Conservation (phyloP, 2,797 vertebrate species). For the Meriones psammophilus region DNA sequence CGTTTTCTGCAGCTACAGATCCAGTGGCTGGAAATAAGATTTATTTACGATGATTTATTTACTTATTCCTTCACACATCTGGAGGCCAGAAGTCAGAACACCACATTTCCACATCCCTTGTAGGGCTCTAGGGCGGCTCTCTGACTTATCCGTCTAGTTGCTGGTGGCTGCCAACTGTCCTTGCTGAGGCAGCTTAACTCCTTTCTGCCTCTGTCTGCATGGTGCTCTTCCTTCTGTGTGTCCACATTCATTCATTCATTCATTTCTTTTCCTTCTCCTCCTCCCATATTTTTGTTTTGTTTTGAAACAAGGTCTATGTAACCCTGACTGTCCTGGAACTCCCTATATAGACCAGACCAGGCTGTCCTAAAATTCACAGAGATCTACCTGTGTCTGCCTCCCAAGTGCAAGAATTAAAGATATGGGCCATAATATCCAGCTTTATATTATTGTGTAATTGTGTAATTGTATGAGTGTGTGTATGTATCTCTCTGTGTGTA, state of each 20-base stretch:
- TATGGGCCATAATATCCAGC: background rate
- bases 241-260: background rate
- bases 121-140: background rate
- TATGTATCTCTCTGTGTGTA: background rate
- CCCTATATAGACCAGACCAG: background rate
- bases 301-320: background rate
- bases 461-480: background rate
- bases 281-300: background rate
- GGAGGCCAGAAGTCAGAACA: slow-evolving; percentile 1
- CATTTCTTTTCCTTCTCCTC: background rate
- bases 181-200: background rate
- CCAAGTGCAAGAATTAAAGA: background rate
- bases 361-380: background rate
- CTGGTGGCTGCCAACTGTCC: background rate
- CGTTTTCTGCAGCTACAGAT: background rate
- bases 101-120: background rate
- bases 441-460: background rate
- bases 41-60: slow-evolving; percentile 23
- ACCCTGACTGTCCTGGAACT: background rate
- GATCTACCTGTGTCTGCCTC: background rate
- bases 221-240: background rate
- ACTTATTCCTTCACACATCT: slow-evolving; percentile 8
- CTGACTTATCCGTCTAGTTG: background rate
- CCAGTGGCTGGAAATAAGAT: background rate
- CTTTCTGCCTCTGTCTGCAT: background rate